Evolutionary conservation across 2,888 invertebrate genomes (phyloP).

Genomic region (Stegophylla sp.): DNA sequence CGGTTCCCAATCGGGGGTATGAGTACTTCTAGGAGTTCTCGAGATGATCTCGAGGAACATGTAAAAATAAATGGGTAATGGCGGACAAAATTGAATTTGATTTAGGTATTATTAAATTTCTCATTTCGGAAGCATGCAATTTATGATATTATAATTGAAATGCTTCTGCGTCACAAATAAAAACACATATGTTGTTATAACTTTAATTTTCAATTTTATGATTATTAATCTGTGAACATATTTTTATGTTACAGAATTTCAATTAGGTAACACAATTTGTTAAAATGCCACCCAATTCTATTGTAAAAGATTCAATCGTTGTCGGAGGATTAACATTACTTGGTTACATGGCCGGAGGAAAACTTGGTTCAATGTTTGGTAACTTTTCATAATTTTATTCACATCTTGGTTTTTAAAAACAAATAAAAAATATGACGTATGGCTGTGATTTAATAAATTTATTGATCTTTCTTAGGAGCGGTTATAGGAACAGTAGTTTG

Average conservation of each 20-base stretch:
- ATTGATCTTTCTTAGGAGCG: constrained; percentile 34
- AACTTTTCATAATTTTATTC: background rate
- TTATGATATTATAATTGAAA: no score
- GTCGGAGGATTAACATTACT: constrained; percentile 46
- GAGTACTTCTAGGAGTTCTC: no score
- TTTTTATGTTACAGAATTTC: background rate
- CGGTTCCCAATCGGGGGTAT: no score
- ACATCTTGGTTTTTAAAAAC: background rate
- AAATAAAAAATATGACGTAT: background rate
- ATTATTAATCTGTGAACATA: no score
- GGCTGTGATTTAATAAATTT: background rate
- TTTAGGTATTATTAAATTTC: no score
- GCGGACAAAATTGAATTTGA: no score
- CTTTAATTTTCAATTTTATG: no score
- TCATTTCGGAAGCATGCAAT: no score
- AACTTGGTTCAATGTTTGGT: constrained; percentile 54
- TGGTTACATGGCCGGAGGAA: constrained; percentile 50
- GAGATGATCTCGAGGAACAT: no score
- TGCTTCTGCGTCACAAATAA: no score
- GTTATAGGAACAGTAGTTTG: constrained; percentile 42
- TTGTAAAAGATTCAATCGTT: constrained; percentile 16
- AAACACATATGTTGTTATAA: no score
- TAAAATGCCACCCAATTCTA: constrained; percentile 32
- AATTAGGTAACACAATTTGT: background rate
- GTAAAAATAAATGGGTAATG: no score